These are phyloP conservation scores for Sinocyclocheilus grahami DNA, from an alignment of 2,113 vertebrate species.

Conservation along the genomic window DNA sequence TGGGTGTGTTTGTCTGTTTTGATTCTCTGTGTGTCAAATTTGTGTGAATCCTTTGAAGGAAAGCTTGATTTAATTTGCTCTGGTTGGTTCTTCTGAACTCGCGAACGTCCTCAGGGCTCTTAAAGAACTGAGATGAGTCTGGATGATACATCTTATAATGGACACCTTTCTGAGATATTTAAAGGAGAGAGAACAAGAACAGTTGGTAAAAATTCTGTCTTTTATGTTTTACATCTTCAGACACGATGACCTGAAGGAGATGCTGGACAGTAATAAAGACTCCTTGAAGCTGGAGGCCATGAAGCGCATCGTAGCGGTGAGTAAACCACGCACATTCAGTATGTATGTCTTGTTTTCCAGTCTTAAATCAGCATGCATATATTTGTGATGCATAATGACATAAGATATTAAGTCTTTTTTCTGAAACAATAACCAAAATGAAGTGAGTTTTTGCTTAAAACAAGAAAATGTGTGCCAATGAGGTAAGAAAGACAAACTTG, in stretches of 20 bases:
- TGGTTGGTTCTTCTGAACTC: slow-evolving; percentile 6
- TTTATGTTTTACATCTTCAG: slow-evolving; percentile 66
- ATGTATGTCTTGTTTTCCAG: background rate
- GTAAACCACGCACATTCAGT: slow-evolving; percentile 54
- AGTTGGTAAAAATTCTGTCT: background rate
- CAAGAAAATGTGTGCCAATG: background rate
- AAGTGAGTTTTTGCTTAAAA: background rate
- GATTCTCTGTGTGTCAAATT: background rate
- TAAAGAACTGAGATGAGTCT: background rate
- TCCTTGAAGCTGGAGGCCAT: slow-evolving; percentile 98
- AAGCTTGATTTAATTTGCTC: background rate
- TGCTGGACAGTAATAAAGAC: slow-evolving; percentile 98
- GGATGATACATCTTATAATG: background rate
- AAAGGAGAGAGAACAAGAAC: background rate
- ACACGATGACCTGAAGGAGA: slow-evolving; percentile 97
- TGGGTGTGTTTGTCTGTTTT: background rate
- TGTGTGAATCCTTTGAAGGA: slow-evolving; percentile 20
- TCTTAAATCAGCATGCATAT: background rate
- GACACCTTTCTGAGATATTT: slow-evolving; percentile 2
- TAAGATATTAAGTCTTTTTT: background rate
- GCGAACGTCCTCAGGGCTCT: background rate
- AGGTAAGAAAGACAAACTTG: background rate
- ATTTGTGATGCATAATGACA: background rate
- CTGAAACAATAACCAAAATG: background rate
- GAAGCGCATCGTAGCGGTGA: slow-evolving; percentile 97